These are phyloP conservation scores for Patella depressa DNA, from an alignment of 2,888 invertebrate genomes.

Conservation along the genomic window DNA sequence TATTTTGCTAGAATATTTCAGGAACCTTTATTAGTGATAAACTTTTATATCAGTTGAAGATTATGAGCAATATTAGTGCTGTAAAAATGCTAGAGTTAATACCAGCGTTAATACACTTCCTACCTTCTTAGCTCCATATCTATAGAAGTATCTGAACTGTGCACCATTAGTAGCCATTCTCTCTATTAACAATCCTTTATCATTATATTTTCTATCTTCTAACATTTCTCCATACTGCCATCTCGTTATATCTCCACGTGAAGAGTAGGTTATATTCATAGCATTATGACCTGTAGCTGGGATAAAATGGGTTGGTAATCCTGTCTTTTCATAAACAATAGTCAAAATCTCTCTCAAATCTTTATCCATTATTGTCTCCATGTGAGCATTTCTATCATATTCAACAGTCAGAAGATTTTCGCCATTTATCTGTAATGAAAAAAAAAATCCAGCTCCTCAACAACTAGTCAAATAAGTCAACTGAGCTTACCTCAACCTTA, in stretches of 20 bases:
- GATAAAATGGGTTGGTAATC: constrained; percentile 80
- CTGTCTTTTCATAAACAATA: constrained; percentile 89
- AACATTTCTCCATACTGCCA: constrained; percentile 95
- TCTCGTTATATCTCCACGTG: constrained; percentile 87
- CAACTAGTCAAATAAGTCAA: too few species aligned
- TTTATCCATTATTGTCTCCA: constrained; percentile 90
- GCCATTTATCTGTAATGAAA: constrained; percentile 83
- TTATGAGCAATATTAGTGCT: too few species aligned
- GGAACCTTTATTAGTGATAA: too few species aligned
- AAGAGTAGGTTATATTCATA: constrained; percentile 88
- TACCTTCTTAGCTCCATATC: constrained; percentile 80
- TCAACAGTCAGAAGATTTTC: constrained; percentile 91
- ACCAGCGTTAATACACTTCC: constrained; percentile 13
- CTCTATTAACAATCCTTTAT: constrained; percentile 85
- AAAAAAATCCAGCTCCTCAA: too few species aligned
- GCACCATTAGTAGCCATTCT: constrained; percentile 87
- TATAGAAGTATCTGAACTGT: constrained; percentile 91
- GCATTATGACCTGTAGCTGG: constrained; percentile 56
- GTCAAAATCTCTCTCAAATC: constrained; percentile 86
- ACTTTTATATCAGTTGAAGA: too few species aligned
- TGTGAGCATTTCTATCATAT: constrained; percentile 91
- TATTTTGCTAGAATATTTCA: too few species aligned
- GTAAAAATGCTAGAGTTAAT: too few species aligned
- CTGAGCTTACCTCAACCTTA: too few species aligned
- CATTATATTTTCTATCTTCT: constrained; percentile 89